Percentiles rank a stretch among this genome's conserved stretches.
Conservation (phyloP, 2,797 vertebrate genomes). For the Tamandua tetradactyla region DNA sequence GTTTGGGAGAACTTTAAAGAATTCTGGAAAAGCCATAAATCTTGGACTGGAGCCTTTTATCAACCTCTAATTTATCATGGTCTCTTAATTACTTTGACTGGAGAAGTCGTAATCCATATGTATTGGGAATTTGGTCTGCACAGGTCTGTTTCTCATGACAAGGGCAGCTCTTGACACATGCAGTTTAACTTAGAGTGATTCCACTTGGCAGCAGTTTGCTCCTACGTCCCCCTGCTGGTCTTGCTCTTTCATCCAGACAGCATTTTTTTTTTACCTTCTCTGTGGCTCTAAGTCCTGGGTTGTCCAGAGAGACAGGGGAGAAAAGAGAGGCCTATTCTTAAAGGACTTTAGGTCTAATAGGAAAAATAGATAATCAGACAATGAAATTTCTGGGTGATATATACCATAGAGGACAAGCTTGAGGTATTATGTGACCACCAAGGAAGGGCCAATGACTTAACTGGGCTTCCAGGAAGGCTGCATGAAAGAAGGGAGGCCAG, state of each 20-base stretch:
- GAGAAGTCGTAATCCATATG: conserved; percentile 84
- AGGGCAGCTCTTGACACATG: not conserved
- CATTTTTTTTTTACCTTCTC: not conserved
- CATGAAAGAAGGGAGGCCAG: not conserved
- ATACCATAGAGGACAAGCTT: no score
- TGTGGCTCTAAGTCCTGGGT: fast-evolving
- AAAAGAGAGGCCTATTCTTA: not conserved
- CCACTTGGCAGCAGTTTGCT: not conserved
- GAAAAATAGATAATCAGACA: not conserved
- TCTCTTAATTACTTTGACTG: conserved; percentile 85
- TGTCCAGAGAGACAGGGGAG: no score
- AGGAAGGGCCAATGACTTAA: not conserved
- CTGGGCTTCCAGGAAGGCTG: not conserved
- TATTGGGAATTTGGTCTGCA: conserved; percentile 71
- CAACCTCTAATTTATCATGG: conserved; percentile 85
- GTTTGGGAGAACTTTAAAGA: conserved; percentile 86
- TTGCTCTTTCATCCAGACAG: fast-evolving
- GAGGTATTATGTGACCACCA: not conserved
- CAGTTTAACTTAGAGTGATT: conserved; percentile 26
- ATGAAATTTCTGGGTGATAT: no score
- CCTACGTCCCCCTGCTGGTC: fast-evolving
- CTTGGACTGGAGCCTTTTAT: conserved; percentile 85
- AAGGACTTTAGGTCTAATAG: no score
- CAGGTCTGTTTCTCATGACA: conserved; percentile 69
- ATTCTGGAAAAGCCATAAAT: conserved; percentile 83